Base-by-base conservation (phyloP, 2,888 invertebrate species). In the Pseudanteris insignis region DNA sequence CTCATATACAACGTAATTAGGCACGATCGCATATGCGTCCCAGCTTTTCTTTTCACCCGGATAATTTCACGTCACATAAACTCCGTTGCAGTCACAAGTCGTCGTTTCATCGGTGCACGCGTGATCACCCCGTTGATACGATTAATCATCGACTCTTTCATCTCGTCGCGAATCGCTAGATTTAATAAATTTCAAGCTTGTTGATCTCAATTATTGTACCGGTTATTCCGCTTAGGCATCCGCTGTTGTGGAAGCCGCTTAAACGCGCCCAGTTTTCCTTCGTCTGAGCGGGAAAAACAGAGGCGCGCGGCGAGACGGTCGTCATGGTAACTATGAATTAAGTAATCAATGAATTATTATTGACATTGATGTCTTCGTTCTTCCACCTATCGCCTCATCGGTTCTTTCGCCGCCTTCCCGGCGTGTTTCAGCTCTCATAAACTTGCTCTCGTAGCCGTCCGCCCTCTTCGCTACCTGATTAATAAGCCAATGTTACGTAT, bases 271-370 rank as follows among this genome's bases (percentile, higher is more conserved):
- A 47, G 47, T 53, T 53, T 54, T 65, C 64, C 68, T 67, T 68
- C 29, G 66, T 63, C 68, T 73, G 72, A 70, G 70, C 73, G 75
- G 74, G 74, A 75, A 76, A 78, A 77, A 78, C 76, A 76, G 70
- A 71, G 70, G 72, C 71, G 67, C 67, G 69, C 66, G 63, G 65
- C 70, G 69, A 71, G 76, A 70, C 72, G 75, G 78, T 79, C 67
- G 73, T 70, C 77, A 77, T 74, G 72, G 78, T 46, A 72, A 78
- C 78, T 74, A 66, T 73, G 78, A 78, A 78, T 78, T 78, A 75
- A 77, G 76, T 78, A 79, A 78, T 78, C 78, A 76, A 77, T 77
- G 77, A 79, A 78, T 79, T 79, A 78, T 79, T 79, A 79, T 79
- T 78, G 79, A 78, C 78, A 78, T 77, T 79, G 78, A 78, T 76